These are phyloP conservation scores for Drosophila mimetica DNA, from an alignment of 2,888 invertebrate species.

Conservation along the genomic window DNA sequence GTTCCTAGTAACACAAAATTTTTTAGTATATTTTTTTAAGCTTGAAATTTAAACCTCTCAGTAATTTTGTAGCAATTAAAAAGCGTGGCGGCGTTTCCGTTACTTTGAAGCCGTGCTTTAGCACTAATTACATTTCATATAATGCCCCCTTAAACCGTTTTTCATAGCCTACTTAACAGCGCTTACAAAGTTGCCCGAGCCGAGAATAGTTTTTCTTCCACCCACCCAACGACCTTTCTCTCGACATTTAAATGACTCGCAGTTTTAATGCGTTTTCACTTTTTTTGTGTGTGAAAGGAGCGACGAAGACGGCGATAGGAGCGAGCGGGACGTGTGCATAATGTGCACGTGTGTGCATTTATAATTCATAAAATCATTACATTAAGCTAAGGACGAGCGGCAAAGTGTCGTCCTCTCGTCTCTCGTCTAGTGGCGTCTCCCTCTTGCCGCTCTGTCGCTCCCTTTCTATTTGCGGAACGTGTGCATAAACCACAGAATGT, in stretches of 20 bases:
- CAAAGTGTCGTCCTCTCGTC: slow-evolving; percentile 23
- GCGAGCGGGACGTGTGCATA: slow-evolving; percentile 36
- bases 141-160: slow-evolving; percentile 43
- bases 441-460: not conserved
- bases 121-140: slow-evolving; percentile 63
- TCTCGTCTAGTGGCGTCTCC: not conserved
- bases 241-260: slow-evolving; percentile 66
- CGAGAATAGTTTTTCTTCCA: slow-evolving; percentile 14
- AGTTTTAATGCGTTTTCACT: slow-evolving; percentile 61
- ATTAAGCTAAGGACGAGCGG: slow-evolving; percentile 62
- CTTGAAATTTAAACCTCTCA: not conserved
- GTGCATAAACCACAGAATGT: slow-evolving; percentile 78
- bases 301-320: not conserved
- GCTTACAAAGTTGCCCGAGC: slow-evolving; percentile 57
- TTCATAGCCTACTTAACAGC: slow-evolving; percentile 72
- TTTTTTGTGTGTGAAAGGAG: slow-evolving; percentile 20
- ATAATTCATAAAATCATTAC: slow-evolving; percentile 83
- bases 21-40: too few relatives aligned
- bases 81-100: slow-evolving; percentile 16
- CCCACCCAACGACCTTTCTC: slow-evolving; percentile 43
- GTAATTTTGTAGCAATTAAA: slow-evolving; percentile 9
- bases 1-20: too few relatives aligned
- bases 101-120: slow-evolving; percentile 29
- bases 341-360: slow-evolving; percentile 71
- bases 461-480: slow-evolving; percentile 58